Evolutionary conservation across 2,797 vertebrate genomes (phyloP), one percentile per base, ranked within the genome.

Genomic region (Chrysocyon brachyurus): DNA sequence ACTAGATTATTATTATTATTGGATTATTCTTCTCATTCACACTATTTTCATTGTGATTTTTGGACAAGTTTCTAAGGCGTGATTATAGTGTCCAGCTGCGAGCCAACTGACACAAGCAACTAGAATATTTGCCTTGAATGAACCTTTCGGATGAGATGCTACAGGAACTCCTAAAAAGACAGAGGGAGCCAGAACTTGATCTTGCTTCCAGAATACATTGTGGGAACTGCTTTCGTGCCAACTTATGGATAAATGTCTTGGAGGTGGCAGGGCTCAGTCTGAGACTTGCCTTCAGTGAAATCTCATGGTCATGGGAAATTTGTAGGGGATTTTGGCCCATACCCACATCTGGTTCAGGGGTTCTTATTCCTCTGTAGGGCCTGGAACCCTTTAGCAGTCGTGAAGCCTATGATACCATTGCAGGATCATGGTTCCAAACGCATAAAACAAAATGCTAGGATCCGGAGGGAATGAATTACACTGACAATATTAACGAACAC

Each of bases 1-100:
- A 46, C 40, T 46, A 5, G 40, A 46, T 46, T 46, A 46, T 46
- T 46, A 46, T 46, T 46, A 46, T 46, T 46, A 46, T 8, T 46
- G 40, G 40, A 46, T 46, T 31, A 24, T 83, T 87, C n/a, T 66
- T 86, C 56, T 78, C 85, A 78, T 57, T 96, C 82, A 66, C 56
- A 31, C 16, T 28, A 40, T 73, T 92, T 57, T 86, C 68, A 70
- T 92, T 82, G 56, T 93, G 73, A 81, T 70, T 54, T 87, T 91
- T 70, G 88, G 75, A 84, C 93, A 63, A 82, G 21, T 57, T 63
- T 31, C 64, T 70, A 12, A 22, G 64, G 49, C 1, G 14, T 59
- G 68, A 66, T 92, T 61, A 78, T 19, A 21, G 61, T 68, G 16
- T 82, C 59, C 24, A 73, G 21, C 36, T 57, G 33, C 40, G 66